A percentile compares a stretch with the other conserved stretches of the same genome.
These are phyloP conservation scores for Eurosta solidaginis DNA, from an alignment of 1,140 invertebrate genomes.

Conservation along the genomic window DNA sequence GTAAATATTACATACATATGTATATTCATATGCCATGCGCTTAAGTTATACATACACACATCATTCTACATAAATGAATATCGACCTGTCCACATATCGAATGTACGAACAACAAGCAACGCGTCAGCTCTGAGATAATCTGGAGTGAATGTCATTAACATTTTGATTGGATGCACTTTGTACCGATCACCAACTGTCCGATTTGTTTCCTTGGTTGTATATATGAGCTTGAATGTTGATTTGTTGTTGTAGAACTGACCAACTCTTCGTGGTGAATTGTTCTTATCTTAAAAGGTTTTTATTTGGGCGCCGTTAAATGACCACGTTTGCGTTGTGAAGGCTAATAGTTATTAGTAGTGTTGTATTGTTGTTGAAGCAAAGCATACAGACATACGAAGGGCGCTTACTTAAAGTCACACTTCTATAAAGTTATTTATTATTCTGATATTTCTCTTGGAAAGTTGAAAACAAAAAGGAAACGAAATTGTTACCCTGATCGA, in stretches of 20 bases:
- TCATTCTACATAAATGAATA: background rate
- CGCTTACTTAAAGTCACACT: background rate
- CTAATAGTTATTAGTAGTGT: background rate
- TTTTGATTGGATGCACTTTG: constrained; percentile 47
- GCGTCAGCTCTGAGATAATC: constrained; percentile 39
- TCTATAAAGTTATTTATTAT: constrained; percentile 16
- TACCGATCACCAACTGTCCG: constrained; percentile 11
- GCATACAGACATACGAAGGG: background rate
- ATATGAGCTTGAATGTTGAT: background rate
- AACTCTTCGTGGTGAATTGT: background rate
- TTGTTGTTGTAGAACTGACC: background rate
- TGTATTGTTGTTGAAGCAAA: constrained; percentile 1
- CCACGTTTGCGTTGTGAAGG: background rate
- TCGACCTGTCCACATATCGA: background rate
- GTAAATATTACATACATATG: background rate
- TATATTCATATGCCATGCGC: background rate
- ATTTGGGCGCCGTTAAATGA: constrained; percentile 29
- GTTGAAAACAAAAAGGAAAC: background rate
- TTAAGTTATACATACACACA: background rate
- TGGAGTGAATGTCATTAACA: constrained; percentile 59
- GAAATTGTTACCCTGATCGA: constrained; percentile 11
- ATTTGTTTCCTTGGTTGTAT: background rate
- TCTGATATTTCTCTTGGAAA: background rate
- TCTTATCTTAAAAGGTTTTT: constrained; percentile 34
- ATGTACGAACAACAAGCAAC: background rate